Evolutionary conservation across 2,113 vertebrate species (phyloP).

Genomic region (Rhinopomastus cyanomelas): DNA sequence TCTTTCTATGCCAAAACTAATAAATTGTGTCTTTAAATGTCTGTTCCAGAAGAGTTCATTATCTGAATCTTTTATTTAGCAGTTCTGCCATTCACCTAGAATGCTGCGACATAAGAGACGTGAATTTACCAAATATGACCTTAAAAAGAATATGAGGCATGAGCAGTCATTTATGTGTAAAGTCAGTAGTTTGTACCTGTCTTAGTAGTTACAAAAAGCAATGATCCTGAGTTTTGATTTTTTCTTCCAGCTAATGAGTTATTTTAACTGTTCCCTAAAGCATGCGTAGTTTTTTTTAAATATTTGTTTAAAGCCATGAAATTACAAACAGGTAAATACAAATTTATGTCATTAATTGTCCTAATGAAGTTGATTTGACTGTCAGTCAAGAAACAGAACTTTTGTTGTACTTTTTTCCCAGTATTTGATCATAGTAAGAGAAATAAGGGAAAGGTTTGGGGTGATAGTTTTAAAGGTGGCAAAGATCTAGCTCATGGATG

Average conservation of each 20-base stretch:
- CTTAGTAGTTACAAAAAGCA: not conserved
- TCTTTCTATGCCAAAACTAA: not conserved
- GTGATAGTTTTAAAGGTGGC: not conserved
- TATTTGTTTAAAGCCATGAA: not conserved
- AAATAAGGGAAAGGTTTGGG: not conserved
- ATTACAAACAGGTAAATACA: not conserved
- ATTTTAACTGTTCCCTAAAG: not conserved
- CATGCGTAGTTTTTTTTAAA: not conserved
- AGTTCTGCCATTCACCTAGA: not conserved
- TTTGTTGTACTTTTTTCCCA: not conserved
- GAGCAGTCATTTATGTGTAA: not conserved
- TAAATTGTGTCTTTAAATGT: not conserved
- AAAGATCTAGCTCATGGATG: not conserved
- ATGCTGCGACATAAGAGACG: not conserved
- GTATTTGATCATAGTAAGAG: not conserved
- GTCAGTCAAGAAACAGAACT: not conserved
- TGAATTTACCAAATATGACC: not conserved
- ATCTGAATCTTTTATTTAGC: not conserved
- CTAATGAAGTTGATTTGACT: not conserved
- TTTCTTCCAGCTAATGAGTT: not conserved
- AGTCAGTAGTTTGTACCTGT: not conserved
- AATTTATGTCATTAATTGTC: not conserved
- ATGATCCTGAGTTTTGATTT: not conserved
- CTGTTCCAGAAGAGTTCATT: not conserved
- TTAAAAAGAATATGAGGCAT: not conserved